A percentile compares a stretch with the other conserved stretches of the same genome.
These are phyloP conservation scores for Synodontis membranacea DNA, from an alignment of 2,113 vertebrate species.

Conservation along the genomic window DNA sequence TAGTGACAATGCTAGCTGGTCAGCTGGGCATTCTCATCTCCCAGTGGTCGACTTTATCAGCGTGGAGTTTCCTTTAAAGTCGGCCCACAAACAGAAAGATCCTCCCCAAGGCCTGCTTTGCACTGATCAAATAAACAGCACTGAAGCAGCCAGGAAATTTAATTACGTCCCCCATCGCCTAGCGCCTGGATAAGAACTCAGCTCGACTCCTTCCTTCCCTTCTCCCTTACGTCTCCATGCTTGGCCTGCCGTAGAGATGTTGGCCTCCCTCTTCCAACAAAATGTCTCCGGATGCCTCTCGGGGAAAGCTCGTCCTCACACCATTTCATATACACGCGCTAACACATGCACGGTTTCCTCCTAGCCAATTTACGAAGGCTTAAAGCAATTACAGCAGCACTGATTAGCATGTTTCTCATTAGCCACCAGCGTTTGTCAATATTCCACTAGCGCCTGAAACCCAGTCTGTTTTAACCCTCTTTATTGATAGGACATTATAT, in stretches of 20 bases:
- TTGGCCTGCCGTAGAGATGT: conserved; percentile 4
- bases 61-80: conserved; percentile 25
- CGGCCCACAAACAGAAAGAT: conserved; percentile 14
- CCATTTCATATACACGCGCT: background rate
- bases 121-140: conserved; percentile 52
- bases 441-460: background rate
- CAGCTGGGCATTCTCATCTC: background rate
- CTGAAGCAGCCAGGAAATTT: conserved; percentile 50
- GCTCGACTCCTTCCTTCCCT: conserved; percentile 5
- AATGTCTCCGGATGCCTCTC: background rate
- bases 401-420: conserved; percentile 42
- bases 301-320: background rate
- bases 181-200: conserved; percentile 21
- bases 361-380: background rate
- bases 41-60: background rate
- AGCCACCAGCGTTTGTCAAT: background rate
- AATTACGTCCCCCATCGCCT: conserved; percentile 45
- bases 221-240: background rate
- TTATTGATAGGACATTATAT: background rate
- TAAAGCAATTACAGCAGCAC: conserved; percentile 9
- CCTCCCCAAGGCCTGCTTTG: conserved; percentile 46
- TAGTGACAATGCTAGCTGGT: background rate
- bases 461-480: background rate
- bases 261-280: background rate
- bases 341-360: background rate